Percentiles rank a stretch among this genome's conserved stretches.
These are phyloP conservation scores for Agapetus fuscipes DNA, from an alignment of 2,888 invertebrate genomes.

Conservation along the genomic window DNA sequence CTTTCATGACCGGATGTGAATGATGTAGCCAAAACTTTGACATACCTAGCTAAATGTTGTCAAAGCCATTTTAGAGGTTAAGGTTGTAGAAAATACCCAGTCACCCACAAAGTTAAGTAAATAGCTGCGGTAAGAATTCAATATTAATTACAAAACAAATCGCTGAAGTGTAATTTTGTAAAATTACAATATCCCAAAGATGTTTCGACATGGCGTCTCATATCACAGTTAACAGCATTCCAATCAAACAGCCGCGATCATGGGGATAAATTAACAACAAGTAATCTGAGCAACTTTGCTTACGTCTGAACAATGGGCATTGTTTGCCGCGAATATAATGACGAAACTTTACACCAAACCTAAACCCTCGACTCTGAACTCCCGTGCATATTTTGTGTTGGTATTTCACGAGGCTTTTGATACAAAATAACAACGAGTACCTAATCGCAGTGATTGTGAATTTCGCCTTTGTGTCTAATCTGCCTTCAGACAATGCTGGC, in stretches of 20 bases:
- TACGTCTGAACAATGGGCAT: constrained; percentile 14
- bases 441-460: constrained; percentile 8
- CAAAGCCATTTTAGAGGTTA: too few species aligned
- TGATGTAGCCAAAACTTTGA: too few species aligned
- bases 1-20: too few species aligned
- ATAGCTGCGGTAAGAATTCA: too few species aligned
- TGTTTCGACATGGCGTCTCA: too few species aligned
- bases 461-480: constrained; percentile 7
- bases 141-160: too few species aligned
- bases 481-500: constrained; percentile 2
- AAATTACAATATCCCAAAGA: too few species aligned
- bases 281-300: constrained; percentile 15
- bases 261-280: constrained; percentile 9
- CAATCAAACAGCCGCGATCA: constrained; percentile 11
- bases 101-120: too few species aligned
- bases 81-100: too few species aligned
- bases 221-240: constrained; percentile 15
- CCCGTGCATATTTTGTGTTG: constrained; percentile 16
- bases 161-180: too few species aligned
- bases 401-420: constrained; percentile 2
- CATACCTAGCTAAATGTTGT: too few species aligned
- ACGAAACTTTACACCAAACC: constrained; percentile 18
- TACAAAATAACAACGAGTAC: constrained; percentile 5
- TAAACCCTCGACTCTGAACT: background rate
- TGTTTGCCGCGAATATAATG: constrained; percentile 18